Conservation (phyloP, 2,113 vertebrate genomes). For the Ictalurus furcatus region DNA sequence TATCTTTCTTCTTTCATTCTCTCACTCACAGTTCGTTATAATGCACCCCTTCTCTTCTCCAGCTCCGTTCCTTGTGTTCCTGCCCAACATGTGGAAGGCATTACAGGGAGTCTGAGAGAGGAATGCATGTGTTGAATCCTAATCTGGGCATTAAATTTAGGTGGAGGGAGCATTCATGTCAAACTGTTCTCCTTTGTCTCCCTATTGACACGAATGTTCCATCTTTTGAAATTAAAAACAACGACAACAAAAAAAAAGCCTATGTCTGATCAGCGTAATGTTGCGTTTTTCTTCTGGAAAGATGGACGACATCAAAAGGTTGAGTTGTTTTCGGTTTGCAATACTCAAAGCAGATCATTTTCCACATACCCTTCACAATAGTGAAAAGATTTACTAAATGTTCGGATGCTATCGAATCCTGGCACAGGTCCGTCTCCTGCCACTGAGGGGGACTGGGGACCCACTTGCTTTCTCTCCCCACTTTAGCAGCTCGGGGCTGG, state of each 20-base stretch:
- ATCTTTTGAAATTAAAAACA: conserved; percentile 67
- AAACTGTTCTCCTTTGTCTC: conserved; percentile 65
- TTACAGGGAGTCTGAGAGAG: conserved; percentile 69
- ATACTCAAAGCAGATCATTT: neutral
- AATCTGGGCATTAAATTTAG: conserved; percentile 68
- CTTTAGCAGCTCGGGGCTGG: conserved; percentile 56
- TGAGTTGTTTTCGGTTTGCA: neutral
- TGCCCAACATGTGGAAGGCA: conserved; percentile 74
- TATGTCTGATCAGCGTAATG: conserved; percentile 67
- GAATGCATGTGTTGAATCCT: conserved; percentile 75
- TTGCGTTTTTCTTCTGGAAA: conserved; percentile 63
- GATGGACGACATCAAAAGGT: conserved; percentile 55
- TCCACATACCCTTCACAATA: neutral
- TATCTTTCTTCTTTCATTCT: conserved; percentile 41
- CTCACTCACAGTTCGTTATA: conserved; percentile 4
- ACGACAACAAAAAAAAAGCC: neutral
- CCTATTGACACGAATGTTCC: conserved; percentile 68
- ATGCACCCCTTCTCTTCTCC: conserved; percentile 40
- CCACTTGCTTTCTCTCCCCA: conserved; percentile 23
- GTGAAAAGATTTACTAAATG: neutral
- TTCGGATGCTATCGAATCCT: neutral
- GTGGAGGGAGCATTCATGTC: conserved; percentile 15
- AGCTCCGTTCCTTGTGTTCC: conserved; percentile 55
- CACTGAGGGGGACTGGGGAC: conserved; percentile 2
- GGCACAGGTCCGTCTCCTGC: neutral